A percentile compares a stretch with the other conserved stretches of the same genome.
These are phyloP conservation scores for Fratercula arctica DNA, from an alignment of 2,797 vertebrate species.

Conservation along the genomic window DNA sequence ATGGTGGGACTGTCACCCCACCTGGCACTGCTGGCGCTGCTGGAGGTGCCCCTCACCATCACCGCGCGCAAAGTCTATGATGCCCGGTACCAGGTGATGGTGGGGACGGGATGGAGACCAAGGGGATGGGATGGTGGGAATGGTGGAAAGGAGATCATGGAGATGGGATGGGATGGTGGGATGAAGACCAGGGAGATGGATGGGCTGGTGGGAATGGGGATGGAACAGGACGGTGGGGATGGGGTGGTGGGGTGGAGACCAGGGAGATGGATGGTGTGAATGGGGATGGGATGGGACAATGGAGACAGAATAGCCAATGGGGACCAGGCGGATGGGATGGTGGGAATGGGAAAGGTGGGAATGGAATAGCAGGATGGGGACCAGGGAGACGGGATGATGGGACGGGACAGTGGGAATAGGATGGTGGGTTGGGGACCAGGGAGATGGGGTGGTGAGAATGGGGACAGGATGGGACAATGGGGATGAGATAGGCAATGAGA, in stretches of 20 bases:
- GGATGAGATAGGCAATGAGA: no score
- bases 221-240: neutral
- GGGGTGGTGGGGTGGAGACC: no score
- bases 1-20: slow-evolving; percentile 86
- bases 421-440: neutral
- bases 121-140: neutral
- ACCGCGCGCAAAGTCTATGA: slow-evolving; percentile 78
- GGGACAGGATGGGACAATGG: neutral
- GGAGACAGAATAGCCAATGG: no score
- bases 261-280: no score
- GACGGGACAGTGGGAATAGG: no score
- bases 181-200: neutral
- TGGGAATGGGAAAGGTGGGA: no score
- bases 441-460: neutral
- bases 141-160: neutral
- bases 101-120: no score
- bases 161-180: neutral
- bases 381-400: no score
- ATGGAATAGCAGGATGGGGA: no score
- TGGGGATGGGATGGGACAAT: neutral
- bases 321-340: no score
- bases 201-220: neutral
- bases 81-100: slow-evolving; percentile 69
- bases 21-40: slow-evolving; percentile 82
- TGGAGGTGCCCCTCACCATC: slow-evolving; percentile 79